Conservation (phyloP, 2,113 vertebrate species). For the Carlito syrichta region DNA sequence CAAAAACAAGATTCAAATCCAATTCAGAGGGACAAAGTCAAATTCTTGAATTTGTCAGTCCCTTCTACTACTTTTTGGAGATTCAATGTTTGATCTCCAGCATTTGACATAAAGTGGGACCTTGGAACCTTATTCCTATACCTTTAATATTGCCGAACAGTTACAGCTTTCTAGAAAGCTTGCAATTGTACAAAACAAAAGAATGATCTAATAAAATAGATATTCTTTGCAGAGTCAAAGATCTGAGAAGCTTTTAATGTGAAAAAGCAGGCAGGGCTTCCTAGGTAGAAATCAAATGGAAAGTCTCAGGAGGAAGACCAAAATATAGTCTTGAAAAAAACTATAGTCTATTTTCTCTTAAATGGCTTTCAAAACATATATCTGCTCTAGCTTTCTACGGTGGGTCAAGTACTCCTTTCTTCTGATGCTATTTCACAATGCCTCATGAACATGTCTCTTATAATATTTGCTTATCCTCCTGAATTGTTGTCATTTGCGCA, state of each 20-base stretch:
- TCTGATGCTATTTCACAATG: not conserved
- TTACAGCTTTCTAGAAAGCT: not conserved
- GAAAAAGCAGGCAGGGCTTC: not conserved
- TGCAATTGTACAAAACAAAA: not conserved
- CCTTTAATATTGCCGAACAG: not conserved
- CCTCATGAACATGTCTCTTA: not conserved
- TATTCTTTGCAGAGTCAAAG: not conserved
- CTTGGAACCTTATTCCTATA: not conserved
- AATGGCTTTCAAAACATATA: not conserved
- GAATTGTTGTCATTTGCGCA: not conserved
- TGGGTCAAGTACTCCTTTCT: not conserved
- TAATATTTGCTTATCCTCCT: not conserved
- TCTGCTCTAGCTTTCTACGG: not conserved
- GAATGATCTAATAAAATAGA: not conserved
- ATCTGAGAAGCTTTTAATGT: not conserved
- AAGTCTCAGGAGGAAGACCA: not conserved
- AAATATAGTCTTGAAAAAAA: not conserved
- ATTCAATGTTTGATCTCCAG: not conserved
- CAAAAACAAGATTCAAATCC: not conserved
- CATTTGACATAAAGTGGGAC: not conserved
- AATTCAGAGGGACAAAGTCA: not conserved
- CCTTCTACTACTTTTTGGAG: not conserved
- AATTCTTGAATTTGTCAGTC: not conserved
- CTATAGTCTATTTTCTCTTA: not conserved
- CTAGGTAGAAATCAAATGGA: not conserved